These are phyloP conservation scores for Chloroclystis v-ata DNA, from an alignment of 2,888 invertebrate genomes.

Conservation along the genomic window DNA sequence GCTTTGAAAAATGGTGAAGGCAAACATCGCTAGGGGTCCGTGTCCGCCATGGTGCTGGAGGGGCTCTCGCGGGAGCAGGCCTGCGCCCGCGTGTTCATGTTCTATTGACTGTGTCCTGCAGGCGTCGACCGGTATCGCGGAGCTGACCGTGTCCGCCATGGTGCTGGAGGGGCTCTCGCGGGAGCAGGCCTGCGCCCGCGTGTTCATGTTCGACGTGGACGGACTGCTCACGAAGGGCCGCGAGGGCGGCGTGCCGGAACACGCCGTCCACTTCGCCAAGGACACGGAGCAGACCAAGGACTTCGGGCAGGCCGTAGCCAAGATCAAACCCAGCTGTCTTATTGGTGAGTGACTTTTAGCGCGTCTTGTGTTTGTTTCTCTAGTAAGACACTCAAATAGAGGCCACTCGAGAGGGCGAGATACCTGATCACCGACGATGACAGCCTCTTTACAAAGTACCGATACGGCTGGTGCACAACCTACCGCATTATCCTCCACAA, in stretches of 20 bases:
- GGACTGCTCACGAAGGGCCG: constrained; percentile 87
- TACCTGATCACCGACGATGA: too few relatives aligned
- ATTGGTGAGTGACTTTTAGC: constrained; percentile 81
- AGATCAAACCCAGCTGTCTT: constrained; percentile 91
- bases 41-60: constrained; percentile 90
- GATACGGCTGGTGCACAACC: too few relatives aligned
- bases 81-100: constrained; percentile 93
- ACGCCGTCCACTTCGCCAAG: constrained; percentile 86
- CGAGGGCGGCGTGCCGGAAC: constrained; percentile 82
- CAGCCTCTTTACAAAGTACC: too few relatives aligned
- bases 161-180: constrained; percentile 80
- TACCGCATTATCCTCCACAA: too few relatives aligned
- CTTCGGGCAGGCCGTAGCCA: constrained; percentile 87
- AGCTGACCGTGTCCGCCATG: constrained; percentile 93
- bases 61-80: constrained; percentile 84
- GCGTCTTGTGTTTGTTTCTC: too few relatives aligned
- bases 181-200: constrained; percentile 88
- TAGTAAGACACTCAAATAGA: too few relatives aligned
- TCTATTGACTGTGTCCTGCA: too few relatives aligned
- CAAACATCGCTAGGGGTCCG: too few relatives aligned
- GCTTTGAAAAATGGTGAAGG: too few relatives aligned
- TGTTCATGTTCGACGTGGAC: constrained; percentile 97
- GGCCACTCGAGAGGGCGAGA: too few relatives aligned
- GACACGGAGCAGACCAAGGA: constrained; percentile 87
- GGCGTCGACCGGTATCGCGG: constrained; percentile 96